phyloP scores from a whole-genome alignment of 2,888 invertebrate species.

The Leptarthrus brevirostris region DNA sequence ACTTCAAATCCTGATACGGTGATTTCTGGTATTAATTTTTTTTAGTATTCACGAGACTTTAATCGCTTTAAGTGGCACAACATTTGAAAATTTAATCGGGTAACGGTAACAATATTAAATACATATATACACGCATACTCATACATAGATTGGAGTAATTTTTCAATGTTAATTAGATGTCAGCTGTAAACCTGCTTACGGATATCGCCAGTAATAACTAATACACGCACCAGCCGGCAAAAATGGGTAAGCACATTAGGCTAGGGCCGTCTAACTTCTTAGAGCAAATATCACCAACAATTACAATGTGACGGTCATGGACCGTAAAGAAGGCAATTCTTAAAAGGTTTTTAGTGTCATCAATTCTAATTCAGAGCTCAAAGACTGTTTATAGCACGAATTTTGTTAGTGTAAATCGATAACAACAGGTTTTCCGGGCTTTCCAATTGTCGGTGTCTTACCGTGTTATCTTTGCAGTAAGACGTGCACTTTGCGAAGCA shows the following conservation, averaged over 20 bases:
- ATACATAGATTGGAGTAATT: background rate
- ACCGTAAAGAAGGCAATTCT: background rate
- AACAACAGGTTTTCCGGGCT: slow-evolving; percentile 49
- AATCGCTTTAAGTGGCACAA: background rate
- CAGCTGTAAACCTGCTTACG: background rate
- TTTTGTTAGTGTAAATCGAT: slow-evolving; percentile 48
- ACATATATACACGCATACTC: background rate
- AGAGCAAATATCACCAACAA: background rate
- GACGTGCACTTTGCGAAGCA: background rate
- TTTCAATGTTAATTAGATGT: slow-evolving; percentile 3
- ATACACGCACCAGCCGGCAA: slow-evolving; percentile 1
- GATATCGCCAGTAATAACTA: background rate
- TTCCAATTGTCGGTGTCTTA: slow-evolving; percentile 21
- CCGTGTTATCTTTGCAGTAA: background rate
- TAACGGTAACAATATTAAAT: background rate
- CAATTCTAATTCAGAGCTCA: background rate
- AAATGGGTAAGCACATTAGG: background rate
- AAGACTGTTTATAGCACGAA: slow-evolving; percentile 14
- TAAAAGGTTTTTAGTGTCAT: slow-evolving; percentile 5
- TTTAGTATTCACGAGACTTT: background rate
- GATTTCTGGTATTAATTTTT: background rate
- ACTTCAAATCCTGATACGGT: slow-evolving; percentile 14
- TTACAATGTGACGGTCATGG: background rate
- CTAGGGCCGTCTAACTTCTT: background rate
- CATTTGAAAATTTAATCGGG: background rate